Conservation (phyloP, 2,113 vertebrate genomes). For the Sarotherodon lohbergeri region DNA sequence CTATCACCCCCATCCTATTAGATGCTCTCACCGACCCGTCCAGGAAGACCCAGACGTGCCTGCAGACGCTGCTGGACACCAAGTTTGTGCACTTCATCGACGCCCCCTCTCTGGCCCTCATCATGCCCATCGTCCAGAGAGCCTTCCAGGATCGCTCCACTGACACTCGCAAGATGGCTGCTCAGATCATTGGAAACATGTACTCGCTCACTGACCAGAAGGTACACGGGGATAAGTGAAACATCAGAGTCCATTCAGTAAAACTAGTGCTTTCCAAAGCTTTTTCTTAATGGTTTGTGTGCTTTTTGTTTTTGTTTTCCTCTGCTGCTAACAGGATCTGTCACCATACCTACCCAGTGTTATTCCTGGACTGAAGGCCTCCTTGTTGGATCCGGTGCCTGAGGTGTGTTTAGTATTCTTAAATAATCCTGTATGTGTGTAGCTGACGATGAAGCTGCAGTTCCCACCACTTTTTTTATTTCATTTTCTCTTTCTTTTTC, state of each 20-base stretch:
- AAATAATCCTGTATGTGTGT: background rate
- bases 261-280: background rate
- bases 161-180: conserved; percentile 97
- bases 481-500: background rate
- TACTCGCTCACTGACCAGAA: conserved; percentile 98
- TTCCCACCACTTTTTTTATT: background rate
- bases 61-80: conserved; percentile 94
- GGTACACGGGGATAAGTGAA: conserved; percentile 56
- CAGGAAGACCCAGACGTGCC: conserved; percentile 88
- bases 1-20: conserved; percentile 91
- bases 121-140: conserved; percentile 98
- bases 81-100: conserved; percentile 99
- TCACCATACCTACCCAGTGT: conserved; percentile 96
- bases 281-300: background rate
- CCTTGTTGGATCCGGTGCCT: conserved; percentile 93
- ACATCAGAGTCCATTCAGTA: background rate
- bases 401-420: conserved; percentile 75
- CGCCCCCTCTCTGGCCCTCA: conserved; percentile 92
- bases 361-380: conserved; percentile 92
- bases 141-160: conserved; percentile 98
- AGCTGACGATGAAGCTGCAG: background rate
- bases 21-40: conserved; percentile 96
- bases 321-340: conserved; percentile 78
- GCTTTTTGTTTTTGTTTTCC: background rate
- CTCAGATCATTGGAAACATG: conserved; percentile 99